phyloP scores from a whole-genome alignment of 2,797 vertebrate species.

The Amblyopsis hoosieri region DNA sequence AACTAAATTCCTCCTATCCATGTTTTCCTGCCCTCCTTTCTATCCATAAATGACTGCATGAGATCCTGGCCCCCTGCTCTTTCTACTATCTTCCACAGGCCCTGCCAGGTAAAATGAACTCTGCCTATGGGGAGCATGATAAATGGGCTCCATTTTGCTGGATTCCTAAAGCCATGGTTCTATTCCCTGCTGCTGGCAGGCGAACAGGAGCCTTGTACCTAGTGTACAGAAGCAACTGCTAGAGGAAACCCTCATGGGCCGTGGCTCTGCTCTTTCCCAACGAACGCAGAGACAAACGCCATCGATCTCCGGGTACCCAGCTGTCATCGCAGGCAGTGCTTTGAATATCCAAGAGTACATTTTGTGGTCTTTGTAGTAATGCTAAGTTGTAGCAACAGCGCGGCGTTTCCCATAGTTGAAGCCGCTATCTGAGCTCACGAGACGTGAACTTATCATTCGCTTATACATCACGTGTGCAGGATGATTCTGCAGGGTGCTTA shows the following conservation, averaged over 20 bases:
- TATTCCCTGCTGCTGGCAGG: conserved; percentile 22
- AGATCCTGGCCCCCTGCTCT: conserved; percentile 2
- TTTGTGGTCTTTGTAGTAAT: neutral
- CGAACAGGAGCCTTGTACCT: conserved; percentile 38
- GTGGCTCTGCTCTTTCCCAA: conserved; percentile 11
- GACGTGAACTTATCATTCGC: too few species aligned
- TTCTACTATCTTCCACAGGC: conserved; percentile 17
- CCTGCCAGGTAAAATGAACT: conserved; percentile 22
- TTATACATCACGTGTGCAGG: too few species aligned
- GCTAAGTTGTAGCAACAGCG: neutral
- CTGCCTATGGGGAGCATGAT: conserved; percentile 36
- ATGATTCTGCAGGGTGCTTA: too few species aligned
- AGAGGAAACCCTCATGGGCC: conserved; percentile 32
- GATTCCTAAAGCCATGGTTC: conserved; percentile 28
- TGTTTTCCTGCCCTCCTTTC: neutral
- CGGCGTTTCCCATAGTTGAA: too few species aligned
- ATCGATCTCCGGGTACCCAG: conserved; percentile 37
- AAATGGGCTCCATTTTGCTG: conserved; percentile 46
- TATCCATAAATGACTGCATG: conserved; percentile 4
- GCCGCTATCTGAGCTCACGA: too few species aligned
- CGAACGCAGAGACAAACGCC: conserved; percentile 31
- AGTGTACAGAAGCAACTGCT: conserved; percentile 26
- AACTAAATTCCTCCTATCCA: too few species aligned
- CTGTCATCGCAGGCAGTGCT: conserved; percentile 22
- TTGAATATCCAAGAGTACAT: conserved; percentile 10